A percentile compares a stretch with the other conserved stretches of the same genome.
Conservation (phyloP, 2,888 invertebrate genomes). For the Trichopoda pennipes region DNA sequence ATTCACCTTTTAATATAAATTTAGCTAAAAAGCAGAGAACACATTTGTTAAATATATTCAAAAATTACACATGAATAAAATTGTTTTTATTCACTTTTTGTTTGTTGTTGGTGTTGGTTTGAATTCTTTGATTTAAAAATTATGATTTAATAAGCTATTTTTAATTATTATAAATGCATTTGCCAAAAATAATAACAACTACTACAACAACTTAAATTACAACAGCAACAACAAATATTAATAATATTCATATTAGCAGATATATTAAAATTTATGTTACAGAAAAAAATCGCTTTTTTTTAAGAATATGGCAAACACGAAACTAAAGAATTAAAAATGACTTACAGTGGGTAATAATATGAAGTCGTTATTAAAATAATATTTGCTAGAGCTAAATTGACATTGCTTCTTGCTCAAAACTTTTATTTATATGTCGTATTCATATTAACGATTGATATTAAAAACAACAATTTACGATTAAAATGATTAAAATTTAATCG, state of each 20-base stretch:
- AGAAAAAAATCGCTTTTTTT: constrained; percentile 7
- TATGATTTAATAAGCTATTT: constrained; percentile 77
- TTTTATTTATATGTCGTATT: no score
- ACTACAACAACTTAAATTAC: constrained; percentile 41
- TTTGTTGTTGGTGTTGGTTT: constrained; percentile 64
- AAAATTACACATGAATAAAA: constrained; percentile 51
- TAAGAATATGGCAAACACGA: neutral
- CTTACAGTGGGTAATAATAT: constrained; percentile 36
- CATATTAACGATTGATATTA: no score
- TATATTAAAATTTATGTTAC: constrained; percentile 55
- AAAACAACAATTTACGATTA: no score
- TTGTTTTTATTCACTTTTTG: constrained; percentile 72
- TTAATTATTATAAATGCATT: constrained; percentile 71
- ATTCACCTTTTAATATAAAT: constrained; percentile 26
- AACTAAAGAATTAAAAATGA: constrained; percentile 8
- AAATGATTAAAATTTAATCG: no score
- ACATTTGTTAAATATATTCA: constrained; percentile 48
- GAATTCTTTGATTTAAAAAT: constrained; percentile 74
- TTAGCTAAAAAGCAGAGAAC: constrained; percentile 3
- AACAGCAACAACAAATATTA: constrained; percentile 38
- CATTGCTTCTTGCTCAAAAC: no score
- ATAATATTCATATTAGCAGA: constrained; percentile 65
- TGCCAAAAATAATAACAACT: constrained; percentile 65
- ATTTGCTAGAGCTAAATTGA: no score
- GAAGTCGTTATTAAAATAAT: no score